Evolutionary conservation across 2,797 vertebrate genomes (phyloP), one percentile per base, ranked within the genome.

Genomic region (Pipistrellus kuhlii): DNA sequence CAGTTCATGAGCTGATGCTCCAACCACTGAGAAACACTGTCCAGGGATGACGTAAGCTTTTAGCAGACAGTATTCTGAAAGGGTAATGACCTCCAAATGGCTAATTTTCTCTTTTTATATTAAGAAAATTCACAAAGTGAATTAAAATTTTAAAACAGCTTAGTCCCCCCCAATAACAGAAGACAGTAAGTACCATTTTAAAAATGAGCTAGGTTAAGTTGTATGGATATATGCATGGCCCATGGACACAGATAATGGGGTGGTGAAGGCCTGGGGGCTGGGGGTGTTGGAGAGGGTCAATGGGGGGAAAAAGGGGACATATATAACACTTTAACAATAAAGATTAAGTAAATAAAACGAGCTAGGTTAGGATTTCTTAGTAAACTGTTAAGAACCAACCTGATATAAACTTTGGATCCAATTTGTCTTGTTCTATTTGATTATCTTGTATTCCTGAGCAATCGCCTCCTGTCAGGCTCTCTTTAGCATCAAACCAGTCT

Each of bases 401-500:
- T 88, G 35, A 82, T 41, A 25, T 14, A 76, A 83, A 20, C 30
- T 0, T 2, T 0, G 6, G 44, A 13, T n/a, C 82, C 94, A 59
- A 46, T 64, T 3, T 81, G 21, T 84, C 91, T 38, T 81, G 73
- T 3, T 94, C 95, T 3, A 25, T 48, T 81, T 80, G 80, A 3
- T 0, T 85, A 76, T 88, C 96, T 72, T 78, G 92, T 57, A 13
- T 1, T 57, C 64, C 73, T 32, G 97, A 96, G 93, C 51, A 25
- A 68, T 97, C 96, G 55, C 30, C 21, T 89, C 75, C 92, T 14
- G 92, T 86, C 69, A 97, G 76, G 35, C 95, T 98, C 88, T 98
- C 97, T 91, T 96, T 95, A 76, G 98, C 98, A 95, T 98, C 98
- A 97, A 97, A 98, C 98, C 98, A 98, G 30, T 90, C 82, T 73